Evolutionary conservation across 35 echinoderm and acorn worm genomes (phyloP).

Genomic region (Apostichopus californicus): DNA sequence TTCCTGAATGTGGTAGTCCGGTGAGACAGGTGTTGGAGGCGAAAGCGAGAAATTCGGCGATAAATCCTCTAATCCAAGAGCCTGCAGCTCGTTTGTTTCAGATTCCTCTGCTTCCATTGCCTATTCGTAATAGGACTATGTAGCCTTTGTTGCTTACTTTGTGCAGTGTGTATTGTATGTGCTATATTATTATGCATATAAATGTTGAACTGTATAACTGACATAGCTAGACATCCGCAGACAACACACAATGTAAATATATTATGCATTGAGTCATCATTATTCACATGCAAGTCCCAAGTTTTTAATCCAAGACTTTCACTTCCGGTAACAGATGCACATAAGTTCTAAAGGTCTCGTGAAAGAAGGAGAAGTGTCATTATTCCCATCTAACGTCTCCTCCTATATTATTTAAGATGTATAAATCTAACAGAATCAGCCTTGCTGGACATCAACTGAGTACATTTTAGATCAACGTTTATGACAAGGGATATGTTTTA

Average conservation of each 20-base stretch:
- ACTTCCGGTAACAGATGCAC: neutral
- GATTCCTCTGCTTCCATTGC: neutral
- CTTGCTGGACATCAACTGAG: too few relatives aligned
- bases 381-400: too few relatives aligned
- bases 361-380: too few relatives aligned
- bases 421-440: too few relatives aligned
- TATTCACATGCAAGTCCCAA: neutral
- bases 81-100: neutral
- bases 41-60: conserved; percentile 43
- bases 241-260: conserved; percentile 23
- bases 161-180: neutral
- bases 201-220: neutral
- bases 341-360: too few relatives aligned
- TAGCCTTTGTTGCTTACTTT: neutral
- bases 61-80: conserved; percentile 14
- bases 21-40: conserved; percentile 45
- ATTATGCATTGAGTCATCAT: conserved; percentile 21
- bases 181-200: neutral
- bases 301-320: neutral
- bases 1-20: conserved; percentile 41
- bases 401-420: too few relatives aligned
- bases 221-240: neutral
- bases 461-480: too few relatives aligned
- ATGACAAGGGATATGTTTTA: too few relatives aligned
- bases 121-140: neutral